Base-by-base conservation (phyloP, 1,140 invertebrate species). In the Pteromalus puparum region DNA sequence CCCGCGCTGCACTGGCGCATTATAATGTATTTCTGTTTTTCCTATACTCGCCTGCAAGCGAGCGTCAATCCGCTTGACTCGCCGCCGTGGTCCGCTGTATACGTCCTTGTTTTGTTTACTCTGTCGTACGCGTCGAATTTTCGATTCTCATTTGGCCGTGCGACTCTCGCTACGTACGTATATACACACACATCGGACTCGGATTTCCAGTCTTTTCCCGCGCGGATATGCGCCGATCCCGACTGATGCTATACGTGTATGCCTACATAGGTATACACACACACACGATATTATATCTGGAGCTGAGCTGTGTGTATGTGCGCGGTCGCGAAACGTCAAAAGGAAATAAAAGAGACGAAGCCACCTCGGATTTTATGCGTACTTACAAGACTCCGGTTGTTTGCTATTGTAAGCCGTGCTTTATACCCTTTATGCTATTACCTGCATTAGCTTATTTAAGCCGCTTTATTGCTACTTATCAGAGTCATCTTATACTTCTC, bases 391-490 rank as follows among this genome's bases (percentile, higher is more conserved):
- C 18, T 61, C 53, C 53, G 53, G 53, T 61, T 61, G 53, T 61
- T 61, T 61, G 21, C 53, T 61, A 61, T 61, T 61, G 53, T 61
- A 61, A 61, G 53, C 18, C 53, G 18, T 61, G 15, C 46, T 48
- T 48, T 15, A 48, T 48, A 21, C 53, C 53, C 53, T 61, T 61
- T 61, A 61, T 61, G 21, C 53, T 61, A 61, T 61, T 61, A 61
- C 53, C 53, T 61, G 53, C 53, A 61, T 61, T 61, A 61, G 53
- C 53, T 61, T 61, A 61, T 61, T 61, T 61, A 61, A 18, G 53
- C 53, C 53, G 53, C 53, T 61, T 61, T 61, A 61, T 61, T 61
- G 53, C 53, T 61, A 61, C 53, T 61, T 61, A 61, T 61, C 53
- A 61, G 53, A 61, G 53, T 7, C 15, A 61, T 61, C 53, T 61